A percentile compares a stretch with the other conserved stretches of the same genome.
Evolutionary conservation across 1,140 invertebrate genomes (phyloP).

Genomic region (Zaprionus gabonicus): DNA sequence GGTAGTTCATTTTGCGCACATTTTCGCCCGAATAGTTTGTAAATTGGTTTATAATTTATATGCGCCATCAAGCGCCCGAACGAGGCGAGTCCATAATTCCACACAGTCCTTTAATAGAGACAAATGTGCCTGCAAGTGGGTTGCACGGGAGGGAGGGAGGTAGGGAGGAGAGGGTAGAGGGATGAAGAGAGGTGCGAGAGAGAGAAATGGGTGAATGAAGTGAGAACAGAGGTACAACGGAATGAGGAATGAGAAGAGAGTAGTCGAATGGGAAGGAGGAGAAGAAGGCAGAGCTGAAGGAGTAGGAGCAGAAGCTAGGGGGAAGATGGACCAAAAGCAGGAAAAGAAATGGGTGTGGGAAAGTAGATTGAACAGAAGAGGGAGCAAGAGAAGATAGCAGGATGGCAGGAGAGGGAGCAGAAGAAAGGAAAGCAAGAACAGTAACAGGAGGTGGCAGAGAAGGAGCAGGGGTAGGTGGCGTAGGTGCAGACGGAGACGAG

Average conservation of each 20-base stretch:
- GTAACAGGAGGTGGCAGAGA: too few relatives aligned
- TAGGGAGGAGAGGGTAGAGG: too few relatives aligned
- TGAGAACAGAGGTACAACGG: too few relatives aligned
- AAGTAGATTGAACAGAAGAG: too few relatives aligned
- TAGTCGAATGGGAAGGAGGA: too few relatives aligned
- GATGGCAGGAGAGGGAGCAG: neutral
- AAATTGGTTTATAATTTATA: constrained; percentile 83
- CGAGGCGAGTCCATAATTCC: constrained; percentile 58
- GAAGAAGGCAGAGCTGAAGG: neutral
- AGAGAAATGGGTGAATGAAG: neutral
- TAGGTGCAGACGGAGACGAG: too few relatives aligned
- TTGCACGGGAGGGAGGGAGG: constrained; percentile 26
- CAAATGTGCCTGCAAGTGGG: constrained; percentile 71
- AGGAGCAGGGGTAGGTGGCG: too few relatives aligned
- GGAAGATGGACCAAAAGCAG: too few relatives aligned
- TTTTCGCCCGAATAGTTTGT: constrained; percentile 69
- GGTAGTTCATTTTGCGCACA: constrained; percentile 74
- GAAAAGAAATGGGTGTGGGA: too few relatives aligned
- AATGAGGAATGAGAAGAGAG: too few relatives aligned
- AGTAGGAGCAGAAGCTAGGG: neutral
- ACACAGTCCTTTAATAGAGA: constrained; percentile 69
- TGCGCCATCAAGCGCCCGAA: constrained; percentile 37
- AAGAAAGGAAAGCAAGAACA: neutral
- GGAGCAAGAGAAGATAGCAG: too few relatives aligned
- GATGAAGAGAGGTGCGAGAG: neutral